Evolutionary conservation across 1,140 invertebrate genomes (phyloP).

Genomic region (Cataglyphis hispanica): DNA sequence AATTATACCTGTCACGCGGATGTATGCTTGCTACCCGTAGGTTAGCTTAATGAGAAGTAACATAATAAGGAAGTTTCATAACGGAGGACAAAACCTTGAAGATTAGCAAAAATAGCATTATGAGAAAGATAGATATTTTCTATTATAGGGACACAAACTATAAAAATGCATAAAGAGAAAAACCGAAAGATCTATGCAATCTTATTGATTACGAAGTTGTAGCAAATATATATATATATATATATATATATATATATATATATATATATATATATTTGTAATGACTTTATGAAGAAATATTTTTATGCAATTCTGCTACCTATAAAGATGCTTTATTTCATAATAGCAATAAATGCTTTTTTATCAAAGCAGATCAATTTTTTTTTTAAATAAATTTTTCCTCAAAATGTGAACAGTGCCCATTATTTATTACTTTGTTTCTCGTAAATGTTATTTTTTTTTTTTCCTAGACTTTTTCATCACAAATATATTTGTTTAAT

Average conservation of each 20-base stretch:
- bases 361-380: not conserved
- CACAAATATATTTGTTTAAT: not conserved
- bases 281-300: not conserved
- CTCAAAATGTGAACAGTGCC: not conserved
- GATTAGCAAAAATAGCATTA: not conserved
- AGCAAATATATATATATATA: not conserved
- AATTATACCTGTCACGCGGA: constrained; percentile 39
- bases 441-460: too few relatives aligned
- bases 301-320: not conserved
- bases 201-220: not conserved
- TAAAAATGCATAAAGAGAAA: not conserved
- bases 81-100: not conserved
- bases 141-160: not conserved
- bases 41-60: constrained; percentile 21
- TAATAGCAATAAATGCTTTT: too few relatives aligned
- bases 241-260: not conserved
- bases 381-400: not conserved
- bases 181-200: not conserved
- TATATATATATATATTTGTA: too few relatives aligned
- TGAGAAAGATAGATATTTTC: not conserved
- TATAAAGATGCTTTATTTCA: not conserved
- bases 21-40: not conserved
- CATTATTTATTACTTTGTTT: not conserved
- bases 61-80: constrained; percentile 3
- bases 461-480: too few relatives aligned